A percentile compares a stretch with the other conserved stretches of the same genome.
Evolutionary conservation across 2,888 invertebrate genomes (phyloP).

Genomic region (Drosophila limbata): DNA sequence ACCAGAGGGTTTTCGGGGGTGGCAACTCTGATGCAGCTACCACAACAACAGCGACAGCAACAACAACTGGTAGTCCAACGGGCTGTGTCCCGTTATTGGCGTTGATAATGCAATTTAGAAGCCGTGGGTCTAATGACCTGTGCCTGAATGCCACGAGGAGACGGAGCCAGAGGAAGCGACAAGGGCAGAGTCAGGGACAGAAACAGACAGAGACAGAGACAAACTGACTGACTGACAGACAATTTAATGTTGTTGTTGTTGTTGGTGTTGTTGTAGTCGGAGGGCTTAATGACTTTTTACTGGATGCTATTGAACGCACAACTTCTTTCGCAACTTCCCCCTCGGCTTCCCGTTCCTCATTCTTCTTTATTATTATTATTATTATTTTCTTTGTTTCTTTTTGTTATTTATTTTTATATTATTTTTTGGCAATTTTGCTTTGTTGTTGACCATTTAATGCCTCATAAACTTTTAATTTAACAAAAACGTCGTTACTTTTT

Average conservation of each 20-base stretch:
- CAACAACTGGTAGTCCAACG: slow-evolving; percentile 11
- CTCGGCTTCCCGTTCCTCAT: neutral
- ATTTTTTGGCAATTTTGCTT: slow-evolving; percentile 73
- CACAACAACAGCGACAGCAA: slow-evolving; percentile 3
- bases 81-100: slow-evolving; percentile 70
- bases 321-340: slow-evolving; percentile 28
- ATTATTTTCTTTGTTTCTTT: slow-evolving; percentile 43
- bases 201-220: slow-evolving; percentile 1
- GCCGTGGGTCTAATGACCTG: slow-evolving; percentile 75
- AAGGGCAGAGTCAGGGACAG: neutral
- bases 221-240: slow-evolving; percentile 13
- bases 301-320: slow-evolving; percentile 62
- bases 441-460: slow-evolving; percentile 78
- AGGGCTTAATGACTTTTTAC: slow-evolving; percentile 76
- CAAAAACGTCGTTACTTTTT: slow-evolving; percentile 71
- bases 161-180: slow-evolving; percentile 5
- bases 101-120: slow-evolving; percentile 80
- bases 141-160: slow-evolving; percentile 35
- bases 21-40: slow-evolving; percentile 28
- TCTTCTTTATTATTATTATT: slow-evolving; percentile 39
- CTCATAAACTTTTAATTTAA: slow-evolving; percentile 81
- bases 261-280: slow-evolving; percentile 46
- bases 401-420: slow-evolving; percentile 36
- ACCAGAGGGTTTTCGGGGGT: slow-evolving; percentile 15
- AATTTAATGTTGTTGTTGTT: slow-evolving; percentile 46